Conservation (phyloP, 2,888 invertebrate genomes). For the Torymus aiolomorphi region DNA sequence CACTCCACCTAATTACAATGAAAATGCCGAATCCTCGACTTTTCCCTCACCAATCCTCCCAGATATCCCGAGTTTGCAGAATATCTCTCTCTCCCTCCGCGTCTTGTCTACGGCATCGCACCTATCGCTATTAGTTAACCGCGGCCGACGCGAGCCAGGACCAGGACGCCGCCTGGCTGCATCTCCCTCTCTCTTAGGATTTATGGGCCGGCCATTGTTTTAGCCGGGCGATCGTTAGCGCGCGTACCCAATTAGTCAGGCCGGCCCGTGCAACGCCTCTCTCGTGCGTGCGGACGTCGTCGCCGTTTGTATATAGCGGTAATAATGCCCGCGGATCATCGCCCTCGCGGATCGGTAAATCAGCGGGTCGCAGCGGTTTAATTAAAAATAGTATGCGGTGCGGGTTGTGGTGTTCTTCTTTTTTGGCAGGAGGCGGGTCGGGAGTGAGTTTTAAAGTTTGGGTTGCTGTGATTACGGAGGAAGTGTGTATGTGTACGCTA, state of each 20-base stretch:
- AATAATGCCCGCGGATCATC: conserved; percentile 50
- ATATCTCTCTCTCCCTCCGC: not conserved
- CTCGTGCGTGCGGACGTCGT: not conserved
- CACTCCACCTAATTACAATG: no score
- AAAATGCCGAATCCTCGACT: no score
- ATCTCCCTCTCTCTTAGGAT: conserved; percentile 21
- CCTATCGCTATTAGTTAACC: conserved; percentile 20
- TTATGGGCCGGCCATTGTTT: conserved; percentile 56
- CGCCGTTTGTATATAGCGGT: not conserved
- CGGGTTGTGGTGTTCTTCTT: no score
- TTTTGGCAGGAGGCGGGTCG: not conserved
- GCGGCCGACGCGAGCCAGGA: not conserved
- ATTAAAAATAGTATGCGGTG: conserved; percentile 50
- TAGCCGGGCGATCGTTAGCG: conserved; percentile 55
- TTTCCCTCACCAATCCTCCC: no score
- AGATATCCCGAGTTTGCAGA: conserved; percentile 7
- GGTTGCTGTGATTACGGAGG: not conserved
- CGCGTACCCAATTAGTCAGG: conserved; percentile 56
- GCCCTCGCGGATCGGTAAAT: conserved; percentile 51
- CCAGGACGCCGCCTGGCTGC: conserved; percentile 26
- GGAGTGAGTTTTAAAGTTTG: conserved; percentile 29
- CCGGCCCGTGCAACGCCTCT: conserved; percentile 29
- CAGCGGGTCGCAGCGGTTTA: conserved; percentile 54
- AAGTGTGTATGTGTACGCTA: not conserved
- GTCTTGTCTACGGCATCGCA: not conserved